A percentile compares a stretch with the other conserved stretches of the same genome.
Conservation (phyloP, 2,113 vertebrate genomes). For the Conger conger region DNA sequence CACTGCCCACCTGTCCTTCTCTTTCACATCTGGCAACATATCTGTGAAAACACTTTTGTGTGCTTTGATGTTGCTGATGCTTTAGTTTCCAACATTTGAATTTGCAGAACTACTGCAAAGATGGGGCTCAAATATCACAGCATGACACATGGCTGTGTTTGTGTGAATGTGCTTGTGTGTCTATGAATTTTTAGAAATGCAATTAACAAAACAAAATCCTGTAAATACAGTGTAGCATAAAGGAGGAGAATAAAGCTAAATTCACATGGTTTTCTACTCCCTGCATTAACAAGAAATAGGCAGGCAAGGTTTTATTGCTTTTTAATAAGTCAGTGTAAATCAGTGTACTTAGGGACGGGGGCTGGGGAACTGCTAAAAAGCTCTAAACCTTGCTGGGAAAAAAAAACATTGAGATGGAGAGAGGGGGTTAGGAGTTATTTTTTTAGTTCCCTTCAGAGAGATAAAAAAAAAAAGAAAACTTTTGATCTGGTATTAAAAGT, state of each 20-base stretch:
- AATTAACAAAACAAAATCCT: no score
- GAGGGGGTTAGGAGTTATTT: constrained; percentile 22
- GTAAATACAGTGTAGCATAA: no score
- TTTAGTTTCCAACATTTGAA: not conserved
- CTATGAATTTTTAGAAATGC: no score
- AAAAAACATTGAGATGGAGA: constrained; percentile 31
- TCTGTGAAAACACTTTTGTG: not conserved
- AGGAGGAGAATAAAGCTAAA: not conserved
- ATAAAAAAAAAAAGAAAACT: constrained; percentile 33
- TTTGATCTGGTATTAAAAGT: constrained; percentile 25
- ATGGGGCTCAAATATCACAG: no score
- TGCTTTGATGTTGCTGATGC: not conserved
- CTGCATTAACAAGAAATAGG: not conserved
- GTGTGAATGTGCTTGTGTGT: no score
- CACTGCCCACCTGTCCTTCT: not conserved
- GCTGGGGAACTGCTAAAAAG: constrained; percentile 31
- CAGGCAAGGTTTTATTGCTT: not conserved
- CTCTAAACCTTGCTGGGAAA: constrained; percentile 33
- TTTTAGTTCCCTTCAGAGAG: constrained; percentile 22
- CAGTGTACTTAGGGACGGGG: constrained; percentile 31
- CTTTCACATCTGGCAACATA: not conserved
- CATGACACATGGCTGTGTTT: no score
- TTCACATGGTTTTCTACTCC: not conserved
- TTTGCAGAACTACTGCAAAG: no score
- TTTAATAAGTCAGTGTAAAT: constrained; percentile 22